Evolutionary conservation across 2,888 invertebrate species (phyloP), one percentile per base, ranked within the genome.

Genomic region (Drosophila infuscata): DNA sequence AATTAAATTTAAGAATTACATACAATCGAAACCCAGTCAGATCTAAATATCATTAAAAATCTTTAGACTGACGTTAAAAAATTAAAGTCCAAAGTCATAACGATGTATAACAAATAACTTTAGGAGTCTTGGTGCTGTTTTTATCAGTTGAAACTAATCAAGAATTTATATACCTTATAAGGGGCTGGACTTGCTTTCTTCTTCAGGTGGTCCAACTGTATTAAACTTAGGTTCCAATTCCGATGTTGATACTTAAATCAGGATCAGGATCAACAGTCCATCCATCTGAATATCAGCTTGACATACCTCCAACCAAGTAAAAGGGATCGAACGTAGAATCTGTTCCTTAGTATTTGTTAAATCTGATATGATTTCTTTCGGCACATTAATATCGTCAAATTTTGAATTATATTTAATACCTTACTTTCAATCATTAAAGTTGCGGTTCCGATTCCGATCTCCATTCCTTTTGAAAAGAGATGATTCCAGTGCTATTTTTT

Each of bases 341-440:
- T 41, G 9, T 5, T 5, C 0, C 9, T 0, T 0, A n/a, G 0
- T 20, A 20, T 5, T 0, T 20, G n/a, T 2, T 1, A 41, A 4
- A 4, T 41, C 5, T 5, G 41, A 41, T 41, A n/a, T n/a, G 4
- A 8, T 2, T 5, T 2, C 11, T 4, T 41, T 20, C 41, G 20
- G 9, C 36, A 15, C 15, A 15, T 5, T 2, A 36, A 15, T 15
- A 15, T 36, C 2, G 15, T 25, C 25, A 25, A 25, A 25, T 25
- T 25, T 25, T 25, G 25, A 25, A 25, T 25, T 25, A 2, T 25
- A 25, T 25, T 25, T 25, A 25, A 11, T 46, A 20, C 46, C 12
- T 20, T 20, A 12, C 12, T 20, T 46, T 20, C 12, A 12, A 46
- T 7, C 7, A 3, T 20, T 43, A 12, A 43, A 20, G 1, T 6